Base-by-base conservation (phyloP, 2,888 invertebrate genomes). In the Nomada flava region DNA sequence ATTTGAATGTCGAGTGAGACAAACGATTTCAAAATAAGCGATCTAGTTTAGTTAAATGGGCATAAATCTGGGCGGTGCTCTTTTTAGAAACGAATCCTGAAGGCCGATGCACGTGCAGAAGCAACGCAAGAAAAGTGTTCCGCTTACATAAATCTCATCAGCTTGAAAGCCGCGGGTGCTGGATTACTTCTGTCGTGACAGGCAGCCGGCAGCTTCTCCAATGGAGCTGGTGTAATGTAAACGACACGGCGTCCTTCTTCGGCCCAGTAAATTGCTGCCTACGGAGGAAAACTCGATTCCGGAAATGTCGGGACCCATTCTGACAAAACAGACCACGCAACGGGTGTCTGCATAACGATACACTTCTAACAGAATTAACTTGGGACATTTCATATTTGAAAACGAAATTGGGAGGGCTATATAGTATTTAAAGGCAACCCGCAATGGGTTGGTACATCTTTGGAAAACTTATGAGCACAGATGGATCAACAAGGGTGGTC, bases 61-160 rank as follows among this genome's bases (percentile, higher is more conserved):
- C 52, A 73, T 81, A 70, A 74, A 71, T 73, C 65, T 53, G 36
- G 67, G 20, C 15, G 47, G 11, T 29, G 64, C 42, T 68, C 63
- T 77, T 76, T 80, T 80, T 50, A 72, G 67, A 44, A 74, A 67
- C 63, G 64, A 68, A 68, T 69, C 53, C 47, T 55, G 76, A 73
- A 84, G 68, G 79, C 62, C 67, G 82, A 70, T 84, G 76, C 82
- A 76, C 75, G 80, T 73, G 68, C 71, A 76, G 57, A 69, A 71
- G 63, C 72, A 50, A 20, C 53, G 55, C 60, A 76, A 75, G 79
- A 86, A 79, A 83, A 60, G 64, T 69, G 69, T 79, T 77, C 63
- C 75, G 68, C 91, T 89, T 87, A 93, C 93, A 93, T 90, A 85
- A 93, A 93, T 89, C 90, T 91, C 74, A 93, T 92, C 80, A 91